Evolutionary conservation across 2,113 vertebrate genomes (phyloP).

Genomic region (Psilopogon haemacephalus): DNA sequence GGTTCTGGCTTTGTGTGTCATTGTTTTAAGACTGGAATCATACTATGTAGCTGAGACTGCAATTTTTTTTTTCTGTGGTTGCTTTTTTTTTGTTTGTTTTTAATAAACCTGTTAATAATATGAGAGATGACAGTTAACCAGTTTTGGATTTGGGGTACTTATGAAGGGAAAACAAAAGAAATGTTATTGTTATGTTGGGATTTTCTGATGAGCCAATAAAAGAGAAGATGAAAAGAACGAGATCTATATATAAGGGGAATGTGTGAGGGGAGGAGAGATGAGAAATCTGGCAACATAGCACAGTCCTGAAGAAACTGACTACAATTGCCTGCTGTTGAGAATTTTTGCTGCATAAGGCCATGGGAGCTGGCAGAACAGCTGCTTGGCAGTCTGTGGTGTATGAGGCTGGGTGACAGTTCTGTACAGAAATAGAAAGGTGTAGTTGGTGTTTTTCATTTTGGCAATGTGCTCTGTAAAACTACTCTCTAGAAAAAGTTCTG

Average conservation of each 20-base stretch:
- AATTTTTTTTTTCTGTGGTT: neutral
- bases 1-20: neutral
- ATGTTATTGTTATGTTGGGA: neutral
- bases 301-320: neutral
- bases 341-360: neutral
- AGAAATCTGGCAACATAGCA: neutral
- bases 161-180: neutral
- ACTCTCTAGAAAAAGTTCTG: neutral
- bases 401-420: neutral
- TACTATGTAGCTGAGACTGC: neutral
- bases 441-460: slow-evolving; percentile 6
- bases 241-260: neutral
- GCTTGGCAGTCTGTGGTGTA: neutral
- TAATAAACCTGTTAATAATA: neutral
- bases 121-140: neutral
- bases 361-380: neutral
- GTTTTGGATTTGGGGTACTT: neutral
- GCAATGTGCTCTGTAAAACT: neutral
- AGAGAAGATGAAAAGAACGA: neutral
- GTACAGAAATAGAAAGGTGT: slow-evolving; percentile 31
- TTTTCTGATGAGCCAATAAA: neutral
- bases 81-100: neutral
- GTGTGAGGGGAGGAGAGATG: neutral
- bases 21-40: neutral
- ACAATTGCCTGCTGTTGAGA: neutral